Evolutionary conservation across 2,888 invertebrate species (phyloP).

Genomic region (Bursaphelenchus okinawaensis): DNA sequence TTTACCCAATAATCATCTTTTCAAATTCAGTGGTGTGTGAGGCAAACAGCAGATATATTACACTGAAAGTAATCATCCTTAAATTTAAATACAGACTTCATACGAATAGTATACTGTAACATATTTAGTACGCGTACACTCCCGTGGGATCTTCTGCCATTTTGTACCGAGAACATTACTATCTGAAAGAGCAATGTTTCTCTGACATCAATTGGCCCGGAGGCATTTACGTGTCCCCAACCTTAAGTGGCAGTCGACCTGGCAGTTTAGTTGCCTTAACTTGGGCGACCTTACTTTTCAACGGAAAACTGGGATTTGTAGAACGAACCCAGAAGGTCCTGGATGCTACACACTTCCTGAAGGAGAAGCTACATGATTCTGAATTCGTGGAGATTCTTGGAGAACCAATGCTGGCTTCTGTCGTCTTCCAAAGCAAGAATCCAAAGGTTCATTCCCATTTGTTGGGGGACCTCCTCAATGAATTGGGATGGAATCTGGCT

Average conservation of each 20-base stretch:
- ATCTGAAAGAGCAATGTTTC: slow-evolving; percentile 82
- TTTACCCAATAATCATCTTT: background rate
- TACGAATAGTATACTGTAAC: too few species aligned
- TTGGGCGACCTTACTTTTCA: slow-evolving; percentile 48
- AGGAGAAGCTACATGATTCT: slow-evolving; percentile 20
- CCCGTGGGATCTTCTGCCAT: slow-evolving; percentile 93
- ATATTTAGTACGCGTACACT: slow-evolving; percentile 85
- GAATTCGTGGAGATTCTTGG: slow-evolving; percentile 19
- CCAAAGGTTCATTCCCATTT: slow-evolving; percentile 79
- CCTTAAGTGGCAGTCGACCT: slow-evolving; percentile 63
- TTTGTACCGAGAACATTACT: slow-evolving; percentile 73
- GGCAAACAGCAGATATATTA: background rate
- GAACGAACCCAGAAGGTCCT: slow-evolving; percentile 32
- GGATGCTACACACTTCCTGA: slow-evolving; percentile 25
- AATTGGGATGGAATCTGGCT: slow-evolving; percentile 86
- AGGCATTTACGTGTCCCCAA: slow-evolving; percentile 94
- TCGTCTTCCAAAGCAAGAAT: slow-evolving; percentile 76
- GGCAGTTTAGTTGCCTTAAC: slow-evolving; percentile 42
- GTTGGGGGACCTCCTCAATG: slow-evolving; percentile 72
- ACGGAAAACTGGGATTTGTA: slow-evolving; percentile 46
- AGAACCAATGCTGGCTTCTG: slow-evolving; percentile 77
- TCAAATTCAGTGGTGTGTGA: background rate
- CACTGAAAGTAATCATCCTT: background rate
- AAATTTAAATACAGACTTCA: background rate
- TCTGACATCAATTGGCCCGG: slow-evolving; percentile 95